Conservation (phyloP, 2,113 vertebrate species). For the Caracal caracal region DNA sequence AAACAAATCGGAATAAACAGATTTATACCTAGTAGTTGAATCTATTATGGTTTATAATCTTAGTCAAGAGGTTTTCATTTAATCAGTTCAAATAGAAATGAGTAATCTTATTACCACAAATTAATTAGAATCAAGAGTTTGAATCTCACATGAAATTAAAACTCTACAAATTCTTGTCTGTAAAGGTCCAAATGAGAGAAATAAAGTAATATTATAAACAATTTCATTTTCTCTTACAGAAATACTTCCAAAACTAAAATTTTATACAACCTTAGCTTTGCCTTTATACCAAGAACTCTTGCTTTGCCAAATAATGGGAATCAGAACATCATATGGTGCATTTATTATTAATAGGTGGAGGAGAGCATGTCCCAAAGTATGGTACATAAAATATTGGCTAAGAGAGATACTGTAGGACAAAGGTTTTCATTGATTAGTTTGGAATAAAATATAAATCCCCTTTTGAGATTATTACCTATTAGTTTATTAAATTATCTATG, state of each 20-base stretch:
- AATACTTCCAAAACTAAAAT: neutral
- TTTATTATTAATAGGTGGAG: neutral
- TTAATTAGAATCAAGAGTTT: conserved; percentile 16
- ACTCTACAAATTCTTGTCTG: neutral
- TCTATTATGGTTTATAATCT: neutral
- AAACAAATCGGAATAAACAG: conserved; percentile 28
- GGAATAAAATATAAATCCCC: neutral
- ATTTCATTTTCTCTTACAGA: neutral
- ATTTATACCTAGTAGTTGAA: neutral
- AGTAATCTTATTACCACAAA: neutral
- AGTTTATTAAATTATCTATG: neutral
- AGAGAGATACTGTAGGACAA: neutral
- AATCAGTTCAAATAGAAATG: conserved; percentile 39
- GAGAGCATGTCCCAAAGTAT: neutral
- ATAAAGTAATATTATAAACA: conserved; percentile 1
- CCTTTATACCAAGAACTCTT: neutral
- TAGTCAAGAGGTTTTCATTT: conserved; percentile 31
- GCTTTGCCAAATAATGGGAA: neutral
- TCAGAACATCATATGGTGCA: neutral
- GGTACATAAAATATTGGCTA: neutral
- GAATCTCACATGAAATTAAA: conserved; percentile 20
- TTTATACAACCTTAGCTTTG: neutral
- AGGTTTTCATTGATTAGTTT: neutral
- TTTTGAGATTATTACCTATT: neutral
- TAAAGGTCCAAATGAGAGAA: conserved; percentile 1